A percentile compares a stretch with the other conserved stretches of the same genome.
These are phyloP conservation scores for Drosophila aff. DNA, from an alignment of 1,140 invertebrate species.

Conservation along the genomic window DNA sequence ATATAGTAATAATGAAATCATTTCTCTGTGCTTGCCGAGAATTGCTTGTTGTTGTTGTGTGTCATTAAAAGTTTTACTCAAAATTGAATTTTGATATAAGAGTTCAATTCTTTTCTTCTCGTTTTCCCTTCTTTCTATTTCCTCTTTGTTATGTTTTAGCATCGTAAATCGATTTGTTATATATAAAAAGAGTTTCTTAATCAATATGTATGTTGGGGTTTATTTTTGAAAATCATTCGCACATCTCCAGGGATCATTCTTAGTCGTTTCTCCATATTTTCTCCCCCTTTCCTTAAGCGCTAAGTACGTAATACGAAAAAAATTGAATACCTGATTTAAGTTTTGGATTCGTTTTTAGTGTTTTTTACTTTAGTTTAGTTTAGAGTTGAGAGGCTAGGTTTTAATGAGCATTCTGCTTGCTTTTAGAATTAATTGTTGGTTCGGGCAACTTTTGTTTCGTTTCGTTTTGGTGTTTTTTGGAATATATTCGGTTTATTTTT, in stretches of 20 bases:
- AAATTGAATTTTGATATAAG: slow-evolving; percentile 82
- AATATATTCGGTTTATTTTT: slow-evolving; percentile 64
- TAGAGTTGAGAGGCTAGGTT: slow-evolving; percentile 57
- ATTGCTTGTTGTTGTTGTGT: slow-evolving; percentile 29
- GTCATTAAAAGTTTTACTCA: slow-evolving; percentile 67
- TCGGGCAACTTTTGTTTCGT: slow-evolving; percentile 30
- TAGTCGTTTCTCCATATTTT: slow-evolving; percentile 39
- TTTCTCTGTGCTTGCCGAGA: slow-evolving; percentile 43
- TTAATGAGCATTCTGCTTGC: slow-evolving; percentile 65
- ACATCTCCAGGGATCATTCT: slow-evolving; percentile 30
- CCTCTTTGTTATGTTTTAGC: slow-evolving; percentile 37
- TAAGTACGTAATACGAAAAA: slow-evolving; percentile 67
- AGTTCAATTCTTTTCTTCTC: slow-evolving; percentile 49
- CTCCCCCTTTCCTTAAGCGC: slow-evolving; percentile 26
- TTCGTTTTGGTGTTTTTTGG: slow-evolving; percentile 38
- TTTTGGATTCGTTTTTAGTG: slow-evolving; percentile 76
- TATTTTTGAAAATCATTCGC: slow-evolving; percentile 44
- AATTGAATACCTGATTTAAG: slow-evolving; percentile 82
- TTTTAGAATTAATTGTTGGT: slow-evolving; percentile 44
- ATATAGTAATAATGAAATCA: slow-evolving; percentile 27
- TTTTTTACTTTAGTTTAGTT: slow-evolving; percentile 43
- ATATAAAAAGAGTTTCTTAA: slow-evolving; percentile 58
- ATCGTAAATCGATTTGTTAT: slow-evolving; percentile 64
- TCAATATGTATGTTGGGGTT: slow-evolving; percentile 51
- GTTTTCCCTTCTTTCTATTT: slow-evolving; percentile 1